Conservation (phyloP, 1,140 invertebrate species). For the Tachypleus tridentatus region DNA sequence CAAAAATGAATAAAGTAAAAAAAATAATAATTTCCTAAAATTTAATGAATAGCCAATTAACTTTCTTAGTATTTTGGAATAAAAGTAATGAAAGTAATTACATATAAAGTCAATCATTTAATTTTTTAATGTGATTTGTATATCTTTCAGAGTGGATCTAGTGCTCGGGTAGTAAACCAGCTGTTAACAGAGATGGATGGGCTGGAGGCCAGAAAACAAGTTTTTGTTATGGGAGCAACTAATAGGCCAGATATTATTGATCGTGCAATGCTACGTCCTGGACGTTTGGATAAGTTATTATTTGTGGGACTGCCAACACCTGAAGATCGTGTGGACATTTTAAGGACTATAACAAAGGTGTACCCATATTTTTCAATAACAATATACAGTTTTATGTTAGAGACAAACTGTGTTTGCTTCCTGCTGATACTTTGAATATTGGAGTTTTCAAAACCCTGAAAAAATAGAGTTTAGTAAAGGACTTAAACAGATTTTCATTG, state of each 20-base stretch:
- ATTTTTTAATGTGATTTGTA: not conserved
- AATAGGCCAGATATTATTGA: conserved; percentile 97
- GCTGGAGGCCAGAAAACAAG: conserved; percentile 66
- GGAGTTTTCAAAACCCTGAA: too few relatives aligned
- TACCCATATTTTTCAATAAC: too few relatives aligned
- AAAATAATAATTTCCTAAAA: too few relatives aligned
- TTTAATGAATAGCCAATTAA: too few relatives aligned
- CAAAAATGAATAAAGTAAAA: too few relatives aligned
- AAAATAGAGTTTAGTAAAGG: not conserved
- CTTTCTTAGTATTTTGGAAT: too few relatives aligned
- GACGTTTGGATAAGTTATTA: conserved; percentile 83
- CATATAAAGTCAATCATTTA: not conserved
- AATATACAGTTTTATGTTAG: conserved; percentile 33
- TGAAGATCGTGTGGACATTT: conserved; percentile 71
- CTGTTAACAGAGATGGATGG: conserved; percentile 99
- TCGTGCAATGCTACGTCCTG: conserved; percentile 85
- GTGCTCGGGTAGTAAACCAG: conserved; percentile 81
- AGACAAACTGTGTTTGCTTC: conserved; percentile 6
- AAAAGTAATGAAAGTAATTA: not conserved
- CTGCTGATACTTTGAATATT: conserved; percentile 5
- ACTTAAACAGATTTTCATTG: too few relatives aligned
- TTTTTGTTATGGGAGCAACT: conserved; percentile 90
- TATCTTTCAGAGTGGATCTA: conserved; percentile 41
- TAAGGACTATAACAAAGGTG: conserved; percentile 73
- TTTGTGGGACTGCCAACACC: conserved; percentile 81